Conservation (phyloP, 2,113 vertebrate species). For the Megaceryle torquata region DNA sequence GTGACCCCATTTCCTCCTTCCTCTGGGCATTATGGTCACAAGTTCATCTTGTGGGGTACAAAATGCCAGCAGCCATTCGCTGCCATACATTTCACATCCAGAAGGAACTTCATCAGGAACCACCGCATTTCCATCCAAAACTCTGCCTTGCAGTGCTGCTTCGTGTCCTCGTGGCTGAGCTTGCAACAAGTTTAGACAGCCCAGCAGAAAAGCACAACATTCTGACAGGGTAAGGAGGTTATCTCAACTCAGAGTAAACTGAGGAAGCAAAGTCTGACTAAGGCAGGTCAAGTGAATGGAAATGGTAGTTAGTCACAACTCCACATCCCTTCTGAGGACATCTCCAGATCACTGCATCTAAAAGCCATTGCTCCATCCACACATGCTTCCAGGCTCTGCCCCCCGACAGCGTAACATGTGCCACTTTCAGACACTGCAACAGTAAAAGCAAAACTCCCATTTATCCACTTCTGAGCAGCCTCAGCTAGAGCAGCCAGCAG, state of each 20-base stretch:
- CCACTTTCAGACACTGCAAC: background rate
- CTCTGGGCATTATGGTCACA: background rate
- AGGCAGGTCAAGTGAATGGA: background rate
- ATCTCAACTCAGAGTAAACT: background rate
- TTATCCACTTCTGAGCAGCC: background rate
- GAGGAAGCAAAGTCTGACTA: background rate
- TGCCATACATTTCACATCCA: background rate
- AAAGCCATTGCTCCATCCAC: fast-evolving
- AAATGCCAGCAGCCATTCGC: background rate
- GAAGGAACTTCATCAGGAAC: background rate
- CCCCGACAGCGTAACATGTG: fast-evolving
- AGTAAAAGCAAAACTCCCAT: background rate
- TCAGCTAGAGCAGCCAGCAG: background rate
- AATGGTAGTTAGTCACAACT: background rate
- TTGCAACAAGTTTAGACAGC: background rate
- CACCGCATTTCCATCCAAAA: background rate
- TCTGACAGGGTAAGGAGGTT: too few species aligned
- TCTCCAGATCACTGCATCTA: background rate
- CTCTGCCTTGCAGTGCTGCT: background rate
- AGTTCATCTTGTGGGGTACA: background rate
- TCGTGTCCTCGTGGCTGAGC: fast-evolving
- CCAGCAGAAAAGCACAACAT: background rate
- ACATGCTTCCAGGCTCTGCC: background rate
- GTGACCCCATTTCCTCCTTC: background rate
- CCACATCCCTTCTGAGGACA: background rate